A percentile compares a stretch with the other conserved stretches of the same genome.
These are phyloP conservation scores for Brachionus sp. DNA, from an alignment of 1,140 invertebrate species.

Conservation along the genomic window DNA sequence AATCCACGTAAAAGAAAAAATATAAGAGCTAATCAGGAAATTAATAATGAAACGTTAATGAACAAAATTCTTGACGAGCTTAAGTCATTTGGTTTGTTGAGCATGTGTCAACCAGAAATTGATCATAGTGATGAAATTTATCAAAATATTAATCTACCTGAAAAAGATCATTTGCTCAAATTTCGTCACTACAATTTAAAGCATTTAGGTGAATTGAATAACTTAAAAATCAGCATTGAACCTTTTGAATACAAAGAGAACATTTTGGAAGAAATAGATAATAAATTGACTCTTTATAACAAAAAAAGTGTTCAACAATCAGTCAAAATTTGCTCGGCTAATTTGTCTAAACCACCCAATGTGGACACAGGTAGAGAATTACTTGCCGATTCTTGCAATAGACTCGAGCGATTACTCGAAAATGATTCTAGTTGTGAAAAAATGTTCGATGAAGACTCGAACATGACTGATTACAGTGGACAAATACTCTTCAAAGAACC, in stretches of 20 bases:
- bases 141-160: background rate
- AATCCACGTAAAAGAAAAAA: slow-evolving; percentile 19
- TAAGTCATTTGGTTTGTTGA: background rate
- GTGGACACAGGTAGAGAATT: background rate
- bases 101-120: background rate
- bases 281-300: background rate
- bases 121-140: background rate
- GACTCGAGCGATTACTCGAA: background rate
- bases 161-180: slow-evolving; percentile 6
- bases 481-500: background rate
- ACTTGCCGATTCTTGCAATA: background rate
- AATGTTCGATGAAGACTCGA: slow-evolving; percentile 12
- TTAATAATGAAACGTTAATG: background rate
- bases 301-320: slow-evolving; percentile 2
- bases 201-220: background rate
- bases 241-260: background rate
- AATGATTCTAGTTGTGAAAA: background rate
- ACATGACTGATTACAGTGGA: slow-evolving; percentile 18
- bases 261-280: background rate
- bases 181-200: background rate
- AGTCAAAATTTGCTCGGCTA: background rate
- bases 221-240: background rate
- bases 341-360: background rate
- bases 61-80: slow-evolving; percentile 16
- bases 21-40: background rate